Conservation (phyloP, 2,797 vertebrate genomes). For the Buceros bicornis region DNA sequence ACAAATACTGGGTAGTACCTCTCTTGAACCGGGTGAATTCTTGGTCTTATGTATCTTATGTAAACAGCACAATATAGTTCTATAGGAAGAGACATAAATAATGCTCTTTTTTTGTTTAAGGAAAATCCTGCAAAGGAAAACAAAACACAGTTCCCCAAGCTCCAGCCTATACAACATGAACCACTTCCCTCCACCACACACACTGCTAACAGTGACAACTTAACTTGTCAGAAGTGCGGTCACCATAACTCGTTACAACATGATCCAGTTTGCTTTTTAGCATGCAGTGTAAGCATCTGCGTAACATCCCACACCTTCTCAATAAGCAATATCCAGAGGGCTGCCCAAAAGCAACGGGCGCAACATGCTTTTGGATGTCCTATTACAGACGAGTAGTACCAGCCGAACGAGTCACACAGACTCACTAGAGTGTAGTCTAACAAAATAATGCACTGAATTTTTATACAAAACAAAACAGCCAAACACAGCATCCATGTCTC, state of each 20-base stretch:
- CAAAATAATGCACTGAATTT: not conserved
- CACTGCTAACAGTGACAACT: not conserved
- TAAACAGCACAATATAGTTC: not conserved
- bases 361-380: not conserved
- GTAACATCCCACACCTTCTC: constrained; percentile 5
- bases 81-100: not conserved
- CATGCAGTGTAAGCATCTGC: not conserved
- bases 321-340: not conserved
- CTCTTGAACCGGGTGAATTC: not conserved
- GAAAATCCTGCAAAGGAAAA: not conserved
- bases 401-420: not conserved
- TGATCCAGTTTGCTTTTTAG: not conserved
- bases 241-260: constrained; percentile 2
- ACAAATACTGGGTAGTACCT: not conserved
- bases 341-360: not conserved
- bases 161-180: not conserved
- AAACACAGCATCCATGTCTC: not conserved
- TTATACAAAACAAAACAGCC: not conserved
- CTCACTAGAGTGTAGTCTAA: not conserved
- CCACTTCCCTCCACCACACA: not conserved
- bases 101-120: not conserved
- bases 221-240: not conserved
- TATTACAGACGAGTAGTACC: not conserved
- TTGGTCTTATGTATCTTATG: not conserved
- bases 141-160: not conserved